Base-by-base conservation (phyloP, 2,113 vertebrate genomes). In the Urocynchramus pylzowi region DNA sequence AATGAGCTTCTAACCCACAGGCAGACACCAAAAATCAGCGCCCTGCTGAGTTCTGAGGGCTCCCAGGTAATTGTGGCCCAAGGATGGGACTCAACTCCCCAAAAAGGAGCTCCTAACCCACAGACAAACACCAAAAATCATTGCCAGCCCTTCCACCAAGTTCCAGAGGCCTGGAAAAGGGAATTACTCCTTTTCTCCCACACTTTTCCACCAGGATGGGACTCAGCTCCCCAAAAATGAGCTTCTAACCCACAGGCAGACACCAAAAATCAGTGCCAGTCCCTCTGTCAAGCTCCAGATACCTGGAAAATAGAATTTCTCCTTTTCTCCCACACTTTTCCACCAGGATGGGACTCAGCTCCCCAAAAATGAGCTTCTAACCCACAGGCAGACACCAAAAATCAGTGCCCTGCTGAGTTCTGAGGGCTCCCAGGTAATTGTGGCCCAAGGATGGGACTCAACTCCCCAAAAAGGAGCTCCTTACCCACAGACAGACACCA, bases 21-120 rank as follows among this genome's bases (percentile, higher is more conserved):
- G 47, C 85, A 88, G 91, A 78, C 89, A 73, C 83, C 79, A 61
- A 86, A 85, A 92, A 86, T 94, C 49, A 93, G 80, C 1, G 83
- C 71, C 80, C 47, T 13, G 11, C 47, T 47, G 47, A 5, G 7
- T 47, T 47, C 47, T 47, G 45, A 47, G 47, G 22, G 47, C 47
- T 47, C 11, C 47, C 21, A 12, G 47, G 47, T 23, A 47, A 47
- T 23, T 47, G 21, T 47, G 47, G 47, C 11, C 22, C 3, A 4
- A 45, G 27, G 35, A 37, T 39, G 59, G 37, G 17, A 30, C 37
- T 41, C 56, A 45, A 10, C 4, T 35, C 37, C 16, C 59, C 59
- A 39, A 28, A 60, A 44, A 44, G 10, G 21, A 44, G 21, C 7
- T 33, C 42, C 41, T 11, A 1, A 31, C 10, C 9, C 41, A 11